Evolutionary conservation across 1,140 invertebrate genomes (phyloP), one percentile per base, ranked within the genome.

Genomic region (Antheraea pernyi): DNA sequence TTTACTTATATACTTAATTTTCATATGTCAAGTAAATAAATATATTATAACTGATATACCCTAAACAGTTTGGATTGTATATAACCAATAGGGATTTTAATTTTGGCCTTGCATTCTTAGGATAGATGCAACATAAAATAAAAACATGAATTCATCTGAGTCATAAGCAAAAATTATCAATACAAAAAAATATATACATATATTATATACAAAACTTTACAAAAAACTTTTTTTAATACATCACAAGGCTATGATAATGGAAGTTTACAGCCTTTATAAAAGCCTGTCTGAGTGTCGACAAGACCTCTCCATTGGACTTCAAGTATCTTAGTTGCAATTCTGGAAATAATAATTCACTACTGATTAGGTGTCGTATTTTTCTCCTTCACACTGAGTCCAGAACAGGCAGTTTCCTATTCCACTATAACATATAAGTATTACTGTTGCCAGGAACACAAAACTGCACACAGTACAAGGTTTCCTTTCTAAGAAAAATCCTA

Each of bases 391-490:
- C 88, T 96, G 95, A 69, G 93, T 95, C 97, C 98, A 99, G 81
- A 99, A 96, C 59, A 99, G 93, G 89, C 98, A 99, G 89, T 98
- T 98, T 8, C 98, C 98, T 61, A 98, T 95, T 61, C 98, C 98
- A 91, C 97, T 98, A 92, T 99, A 99, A 92, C 98, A 99, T 73
- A 99, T 96, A 5, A 99, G 94, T 81, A 97, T 97, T 48, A 99
- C 96, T 11, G 98, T 97, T 7, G 96, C 95, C 42, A 99, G 90
- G 88, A 99, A 99, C 62, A 99, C 96, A 61, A 99, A 88, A 85
- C 95, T 98, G 93, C 99, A 99, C 76, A 99, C 98, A 19, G 98
- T 98, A 91, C 99, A 99, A 7, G 98, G 98, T 91, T 99, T 99
- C 75, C 97, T 94, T 85, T 99, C 98, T 74, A 99, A 93, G 90